Conservation (phyloP, 2,797 vertebrate genomes). For the Adelosebastes latens region DNA sequence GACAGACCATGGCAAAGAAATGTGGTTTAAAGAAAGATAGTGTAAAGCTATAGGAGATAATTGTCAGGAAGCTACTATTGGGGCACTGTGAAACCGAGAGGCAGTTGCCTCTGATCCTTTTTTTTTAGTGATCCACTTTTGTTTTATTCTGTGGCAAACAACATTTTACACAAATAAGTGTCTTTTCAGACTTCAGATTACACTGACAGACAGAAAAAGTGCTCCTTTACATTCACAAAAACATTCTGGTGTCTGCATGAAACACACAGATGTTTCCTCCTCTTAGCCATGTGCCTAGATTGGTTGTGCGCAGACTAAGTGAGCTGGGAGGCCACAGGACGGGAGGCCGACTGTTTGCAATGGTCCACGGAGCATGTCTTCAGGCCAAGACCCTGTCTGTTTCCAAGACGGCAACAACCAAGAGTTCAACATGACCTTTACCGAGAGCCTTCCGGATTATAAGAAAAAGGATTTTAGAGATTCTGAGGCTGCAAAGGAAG, state of each 20-base stretch:
- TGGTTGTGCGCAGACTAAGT: conserved; percentile 22
- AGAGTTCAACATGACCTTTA: conserved; percentile 39
- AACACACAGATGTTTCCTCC: conserved; percentile 21
- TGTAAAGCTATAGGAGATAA: background rate
- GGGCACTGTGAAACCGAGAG: background rate
- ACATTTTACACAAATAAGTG: background rate
- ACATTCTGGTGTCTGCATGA: conserved; percentile 1
- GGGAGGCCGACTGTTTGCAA: conserved; percentile 39
- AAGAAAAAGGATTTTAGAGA: background rate
- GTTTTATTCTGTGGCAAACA: background rate
- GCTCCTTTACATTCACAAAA: background rate
- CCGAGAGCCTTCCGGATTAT: conserved; percentile 10
- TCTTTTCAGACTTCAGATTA: background rate
- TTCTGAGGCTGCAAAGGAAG: background rate
- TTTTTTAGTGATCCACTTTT: background rate
- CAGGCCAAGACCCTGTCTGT: conserved; percentile 33
- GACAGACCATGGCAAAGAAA: background rate
- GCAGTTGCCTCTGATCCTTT: background rate
- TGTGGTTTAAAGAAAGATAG: background rate
- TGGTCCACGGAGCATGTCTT: conserved; percentile 48
- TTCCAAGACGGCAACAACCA: conserved; percentile 36
- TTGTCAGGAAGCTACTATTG: background rate
- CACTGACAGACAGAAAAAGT: background rate
- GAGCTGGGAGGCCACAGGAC: conserved; percentile 35
- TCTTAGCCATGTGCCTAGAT: conserved; percentile 7